Evolutionary conservation across 2,113 vertebrate species (phyloP), one percentile per base, ranked within the genome.

Genomic region (Rhagologus leucostigma): DNA sequence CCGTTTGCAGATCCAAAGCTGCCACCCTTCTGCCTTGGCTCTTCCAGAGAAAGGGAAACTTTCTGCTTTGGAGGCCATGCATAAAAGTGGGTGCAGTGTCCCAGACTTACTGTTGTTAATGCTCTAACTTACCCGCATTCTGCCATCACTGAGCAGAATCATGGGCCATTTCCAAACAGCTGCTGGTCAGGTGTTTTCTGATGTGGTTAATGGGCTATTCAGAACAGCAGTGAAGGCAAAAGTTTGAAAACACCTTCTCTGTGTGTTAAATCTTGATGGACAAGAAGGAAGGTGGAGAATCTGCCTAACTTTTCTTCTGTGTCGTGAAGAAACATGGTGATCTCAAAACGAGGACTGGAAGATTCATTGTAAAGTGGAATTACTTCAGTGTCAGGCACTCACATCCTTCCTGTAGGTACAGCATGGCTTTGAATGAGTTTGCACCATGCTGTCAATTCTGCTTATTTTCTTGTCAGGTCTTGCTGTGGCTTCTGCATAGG

Each of bases 401-500:
- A 32, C 41, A 65, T 90, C 46, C 57, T 67, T 93, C 56, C 86
- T 62, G 23, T 29, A 89, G 86, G 15, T 94, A 84, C 62, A 91
- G 60, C 76, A 13, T 7, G 0, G 83, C 64, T 79, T 96, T 90
- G 93, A 92, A 76, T 82, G 93, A 90, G 69, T 55, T 93, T 18
- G 6, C 56, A 88, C 90, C 90, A 44, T 14, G 53, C 73, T 89
- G 94, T 95, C 94, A 90, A 62, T 87, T 69, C 80, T 87, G 53
- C 76, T 94, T 95, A 84, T 95, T 96, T 93, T 79, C 56, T 49
- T 87, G 50, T 82, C 71, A 65, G 80, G 81, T 71, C 84, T 87
- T 76, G 46, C 79, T 93, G 70, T 84, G 86, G 52, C 75, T 94
- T 47, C 76, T 75, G 50, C 79, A 69, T 22, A 82, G 63, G 56